Evolutionary conservation across 2,797 vertebrate species (phyloP).

Genomic region (Takifugu ocellatus): DNA sequence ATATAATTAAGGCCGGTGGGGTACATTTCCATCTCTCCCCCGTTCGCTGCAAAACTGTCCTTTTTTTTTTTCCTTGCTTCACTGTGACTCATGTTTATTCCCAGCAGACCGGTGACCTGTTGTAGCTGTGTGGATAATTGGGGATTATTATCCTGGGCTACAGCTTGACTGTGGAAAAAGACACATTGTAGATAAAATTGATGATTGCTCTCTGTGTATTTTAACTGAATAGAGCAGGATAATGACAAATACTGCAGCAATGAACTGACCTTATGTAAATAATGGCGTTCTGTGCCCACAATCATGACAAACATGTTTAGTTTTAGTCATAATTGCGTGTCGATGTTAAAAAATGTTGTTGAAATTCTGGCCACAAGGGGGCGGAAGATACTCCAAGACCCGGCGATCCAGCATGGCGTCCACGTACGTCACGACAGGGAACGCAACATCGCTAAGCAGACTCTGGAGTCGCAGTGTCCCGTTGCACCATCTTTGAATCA

Average conservation of each 20-base stretch:
- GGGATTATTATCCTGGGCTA: constrained; percentile 4
- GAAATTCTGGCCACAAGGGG: not conserved
- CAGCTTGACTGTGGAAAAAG: constrained; percentile 34
- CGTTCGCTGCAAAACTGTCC: constrained; percentile 32
- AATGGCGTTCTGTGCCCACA: not conserved
- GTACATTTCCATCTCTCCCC: constrained; percentile 28
- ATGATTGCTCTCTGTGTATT: constrained; percentile 13
- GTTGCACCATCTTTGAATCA: no score
- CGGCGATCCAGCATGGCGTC: no score
- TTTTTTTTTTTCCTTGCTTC: constrained; percentile 28
- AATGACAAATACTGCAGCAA: not conserved
- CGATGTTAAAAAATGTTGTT: not conserved
- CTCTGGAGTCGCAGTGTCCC: no score
- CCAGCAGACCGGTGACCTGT: constrained; percentile 43
- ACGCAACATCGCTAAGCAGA: no score
- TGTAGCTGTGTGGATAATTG: constrained; percentile 33
- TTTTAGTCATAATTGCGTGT: not conserved
- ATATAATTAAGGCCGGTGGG: constrained; percentile 18
- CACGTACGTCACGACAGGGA: not conserved
- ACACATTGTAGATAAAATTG: constrained; percentile 20
- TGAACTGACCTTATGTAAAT: not conserved
- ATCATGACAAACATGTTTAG: not conserved
- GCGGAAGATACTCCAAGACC: not conserved
- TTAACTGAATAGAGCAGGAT: not conserved
- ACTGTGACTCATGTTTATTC: constrained; percentile 50